Conservation (phyloP, 2,113 vertebrate genomes). For the pig (Sus scrofa) region DNA sequence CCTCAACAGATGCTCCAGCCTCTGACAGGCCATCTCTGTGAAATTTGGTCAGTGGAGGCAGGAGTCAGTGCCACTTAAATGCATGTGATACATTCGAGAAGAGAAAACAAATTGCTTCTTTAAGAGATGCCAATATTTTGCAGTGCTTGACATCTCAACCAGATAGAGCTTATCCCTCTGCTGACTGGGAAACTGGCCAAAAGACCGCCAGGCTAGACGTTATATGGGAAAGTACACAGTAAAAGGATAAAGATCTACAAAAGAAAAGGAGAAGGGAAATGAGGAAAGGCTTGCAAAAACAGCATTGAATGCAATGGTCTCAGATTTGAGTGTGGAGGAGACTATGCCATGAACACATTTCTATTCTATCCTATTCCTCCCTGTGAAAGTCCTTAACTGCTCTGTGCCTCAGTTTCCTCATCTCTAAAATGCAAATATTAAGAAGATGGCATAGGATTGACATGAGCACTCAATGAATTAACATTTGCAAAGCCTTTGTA, state of each 20-base stretch:
- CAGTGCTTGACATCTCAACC: constrained; percentile 6
- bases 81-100: constrained; percentile 63
- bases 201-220: neutral
- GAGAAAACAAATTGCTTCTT: constrained; percentile 79
- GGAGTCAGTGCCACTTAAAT: constrained; percentile 59
- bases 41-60: constrained; percentile 74
- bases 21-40: constrained; percentile 79
- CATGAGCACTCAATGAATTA: neutral
- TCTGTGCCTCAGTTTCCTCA: neutral
- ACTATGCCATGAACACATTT: neutral
- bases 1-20: constrained; percentile 78
- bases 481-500: neutral
- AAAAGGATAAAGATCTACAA: neutral
- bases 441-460: neutral
- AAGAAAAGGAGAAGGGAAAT: neutral
- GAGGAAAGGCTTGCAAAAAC: neutral
- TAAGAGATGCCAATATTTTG: constrained; percentile 25
- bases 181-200: neutral
- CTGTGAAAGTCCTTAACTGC: neutral
- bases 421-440: neutral
- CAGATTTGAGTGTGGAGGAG: neutral
- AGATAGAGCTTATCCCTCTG: constrained; percentile 50
- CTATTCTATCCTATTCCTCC: neutral
- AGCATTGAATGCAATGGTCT: fast-evolving
- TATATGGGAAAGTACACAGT: neutral